Conservation (phyloP, 2,888 invertebrate species). For the Limenitis camilla region DNA sequence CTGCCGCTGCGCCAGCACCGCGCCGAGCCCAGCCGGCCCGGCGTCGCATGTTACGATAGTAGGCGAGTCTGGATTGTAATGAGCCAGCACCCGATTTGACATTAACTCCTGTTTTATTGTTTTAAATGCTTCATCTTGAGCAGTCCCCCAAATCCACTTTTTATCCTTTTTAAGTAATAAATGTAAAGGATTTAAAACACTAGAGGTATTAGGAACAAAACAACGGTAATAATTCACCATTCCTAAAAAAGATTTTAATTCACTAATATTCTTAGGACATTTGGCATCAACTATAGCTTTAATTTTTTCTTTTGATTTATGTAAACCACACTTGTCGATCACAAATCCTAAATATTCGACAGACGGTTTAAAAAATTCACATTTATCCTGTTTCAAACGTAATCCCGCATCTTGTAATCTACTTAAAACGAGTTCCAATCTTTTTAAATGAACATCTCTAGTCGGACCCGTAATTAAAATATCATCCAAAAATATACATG, state of each 20-base stretch:
- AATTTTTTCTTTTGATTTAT: constrained; percentile 18
- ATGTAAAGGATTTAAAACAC: constrained; percentile 16
- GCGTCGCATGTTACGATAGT: background rate
- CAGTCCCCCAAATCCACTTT: constrained; percentile 10
- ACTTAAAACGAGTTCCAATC: background rate
- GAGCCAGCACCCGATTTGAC: constrained; percentile 10
- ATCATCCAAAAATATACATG: constrained; percentile 14
- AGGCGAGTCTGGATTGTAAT: constrained; percentile 3
- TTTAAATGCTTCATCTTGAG: constrained; percentile 4
- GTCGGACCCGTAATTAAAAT: constrained; percentile 13
- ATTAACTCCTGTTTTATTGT: constrained; percentile 8
- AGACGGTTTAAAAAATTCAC: background rate
- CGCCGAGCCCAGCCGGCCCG: constrained; percentile 11
- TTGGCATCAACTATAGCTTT: constrained; percentile 9
- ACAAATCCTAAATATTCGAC: background rate
- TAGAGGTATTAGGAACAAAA: constrained; percentile 17
- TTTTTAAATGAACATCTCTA: too few species aligned
- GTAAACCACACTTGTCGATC: constrained; percentile 14
- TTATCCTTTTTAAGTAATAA: constrained; percentile 14
- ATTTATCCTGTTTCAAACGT: background rate
- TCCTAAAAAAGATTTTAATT: constrained; percentile 22
- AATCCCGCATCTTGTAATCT: background rate
- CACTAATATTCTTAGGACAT: constrained; percentile 12
- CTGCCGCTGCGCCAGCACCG: constrained; percentile 16
- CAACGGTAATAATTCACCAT: constrained; percentile 21